Base-by-base conservation (phyloP, 2,888 invertebrate species). In the Campoplex capitator region DNA sequence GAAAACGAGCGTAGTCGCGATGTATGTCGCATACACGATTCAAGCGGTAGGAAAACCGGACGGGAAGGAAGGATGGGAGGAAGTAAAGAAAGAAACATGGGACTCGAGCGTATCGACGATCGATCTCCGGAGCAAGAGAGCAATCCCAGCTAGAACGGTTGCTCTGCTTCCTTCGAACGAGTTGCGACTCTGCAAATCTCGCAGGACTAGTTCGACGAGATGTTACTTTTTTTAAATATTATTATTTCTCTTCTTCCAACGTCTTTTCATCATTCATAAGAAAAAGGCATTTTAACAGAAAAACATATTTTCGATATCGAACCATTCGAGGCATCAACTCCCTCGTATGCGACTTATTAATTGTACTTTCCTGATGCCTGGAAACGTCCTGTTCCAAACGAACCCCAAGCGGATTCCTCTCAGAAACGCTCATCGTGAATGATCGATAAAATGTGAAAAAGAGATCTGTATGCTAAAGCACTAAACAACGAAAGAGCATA, bases 161-260 rank as follows among this genome's bases (percentile, higher is more conserved):
- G 62, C 62, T 32, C 62, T 28, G 62, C 62, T 32, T 32, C 62
- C 77, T 87, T 73, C 70, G 71, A 45, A 56, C 42, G 58, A 51
- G 28, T 62, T 16, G 56, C 70, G 18, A 82, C 87, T 87, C 74
- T 83, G 75, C 86, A 88, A 88, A 92, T 89, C 91, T 91, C 88
- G 91, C 91, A 91, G 90, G 91, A 92, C 93, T 92, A 91, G 92
- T 92, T 92, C 91, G 92, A 92, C 93, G 90, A 92, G 92, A 91
- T 92, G 89, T 90, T 91, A 91, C 23, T 23, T 23, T 23, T 92
- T 74, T 32, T 65, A 11, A 9, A 42, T 28, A 18, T 56, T 56
- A 76, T 80, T 16, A 32, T 48, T 48, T 71, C 58, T 78, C 71
- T 68, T 85, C 88, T 88, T 89, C 84, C 45, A 80, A 88, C 88